Evolutionary conservation across 2,113 vertebrate species (phyloP), one percentile per base, ranked within the genome.

Genomic region (Myotis brandtii): DNA sequence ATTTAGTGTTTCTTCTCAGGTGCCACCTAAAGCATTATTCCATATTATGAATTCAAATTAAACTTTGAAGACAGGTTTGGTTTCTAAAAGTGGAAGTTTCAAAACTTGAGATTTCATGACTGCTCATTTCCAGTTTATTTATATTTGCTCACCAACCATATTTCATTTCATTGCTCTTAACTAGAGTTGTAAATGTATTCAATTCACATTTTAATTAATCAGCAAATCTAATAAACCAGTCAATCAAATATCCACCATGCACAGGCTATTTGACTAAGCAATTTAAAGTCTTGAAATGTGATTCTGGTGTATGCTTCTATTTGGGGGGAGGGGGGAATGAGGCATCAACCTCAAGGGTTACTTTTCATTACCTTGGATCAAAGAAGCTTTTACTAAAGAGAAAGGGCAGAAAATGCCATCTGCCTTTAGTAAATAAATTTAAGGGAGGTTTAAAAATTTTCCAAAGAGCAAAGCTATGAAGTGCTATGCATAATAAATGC

Each of bases 371-470:
- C 43, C 46, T 86, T 92, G 16, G 34, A 84, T 95, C 59, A 97
- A 93, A 93, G 14, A 73, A 89, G 70, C 18, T 94, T 70, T 87
- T 43, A 76, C 56, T 59, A 66, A 93, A 94, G 91, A 75, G 70
- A 96, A 96, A 95, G 76, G 79, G 50, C 92, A 93, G 46, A 72
- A 87, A 95, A 96, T 89, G 77, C 37, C 82, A 93, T 84, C 54
- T 86, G 23, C n/a, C 69, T 73, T 91, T 76, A 86, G 43, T 73
- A 94, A 96, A 70, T 95, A 94, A 84, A 64, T 89, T 84, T 77
- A 91, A 85, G 12, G 54, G 8, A 72, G 3, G 30, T 66, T 89
- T 81, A 43, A 93, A 92, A 75, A 0, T 8, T 85, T 91, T 92
- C 43, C 46, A 67, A 94, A 96, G 50, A 89, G 52, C 69, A 91